Evolutionary conservation across 2,113 vertebrate species (phyloP).

Genomic region (Sylvilagus bachmani): DNA sequence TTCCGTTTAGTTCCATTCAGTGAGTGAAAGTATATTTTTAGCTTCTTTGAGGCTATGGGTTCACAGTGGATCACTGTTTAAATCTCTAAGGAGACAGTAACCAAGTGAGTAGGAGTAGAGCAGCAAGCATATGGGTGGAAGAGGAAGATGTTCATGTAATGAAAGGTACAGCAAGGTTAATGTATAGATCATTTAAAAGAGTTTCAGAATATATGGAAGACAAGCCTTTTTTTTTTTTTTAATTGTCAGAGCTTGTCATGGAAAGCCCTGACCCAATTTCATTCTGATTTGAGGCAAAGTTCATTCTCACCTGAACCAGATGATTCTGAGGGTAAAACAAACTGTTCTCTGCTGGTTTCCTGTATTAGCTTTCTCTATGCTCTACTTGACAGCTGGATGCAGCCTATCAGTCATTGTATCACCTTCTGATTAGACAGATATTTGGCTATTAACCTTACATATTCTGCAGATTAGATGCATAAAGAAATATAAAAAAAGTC

Average conservation of each 20-base stretch:
- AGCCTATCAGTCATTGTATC: conserved; percentile 43
- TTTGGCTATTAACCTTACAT: conserved; percentile 34
- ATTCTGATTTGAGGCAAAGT: conserved; percentile 70
- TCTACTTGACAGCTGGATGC: conserved; percentile 51
- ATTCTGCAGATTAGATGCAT: neutral
- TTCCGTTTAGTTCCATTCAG: conserved; percentile 44
- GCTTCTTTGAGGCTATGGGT: neutral
- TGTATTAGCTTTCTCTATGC: conserved; percentile 40
- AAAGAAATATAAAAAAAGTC: conserved; percentile 17
- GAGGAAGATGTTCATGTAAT: neutral
- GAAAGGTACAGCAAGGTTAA: neutral
- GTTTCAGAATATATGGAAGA: neutral
- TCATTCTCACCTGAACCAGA: conserved; percentile 33
- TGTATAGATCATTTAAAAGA: neutral
- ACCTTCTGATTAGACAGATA: conserved; percentile 48
- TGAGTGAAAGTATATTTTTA: conserved; percentile 52
- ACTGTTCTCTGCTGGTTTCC: neutral
- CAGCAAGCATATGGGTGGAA: neutral
- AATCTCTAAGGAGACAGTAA: neutral
- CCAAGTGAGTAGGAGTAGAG: neutral
- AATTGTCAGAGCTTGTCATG: conserved; percentile 18
- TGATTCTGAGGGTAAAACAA: conserved; percentile 44
- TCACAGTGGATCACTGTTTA: conserved; percentile 33
- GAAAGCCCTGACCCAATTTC: conserved; percentile 27
- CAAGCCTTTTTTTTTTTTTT: neutral